Base-by-base conservation (phyloP, 2,797 vertebrate species). In the Crenichthys baileyi region DNA sequence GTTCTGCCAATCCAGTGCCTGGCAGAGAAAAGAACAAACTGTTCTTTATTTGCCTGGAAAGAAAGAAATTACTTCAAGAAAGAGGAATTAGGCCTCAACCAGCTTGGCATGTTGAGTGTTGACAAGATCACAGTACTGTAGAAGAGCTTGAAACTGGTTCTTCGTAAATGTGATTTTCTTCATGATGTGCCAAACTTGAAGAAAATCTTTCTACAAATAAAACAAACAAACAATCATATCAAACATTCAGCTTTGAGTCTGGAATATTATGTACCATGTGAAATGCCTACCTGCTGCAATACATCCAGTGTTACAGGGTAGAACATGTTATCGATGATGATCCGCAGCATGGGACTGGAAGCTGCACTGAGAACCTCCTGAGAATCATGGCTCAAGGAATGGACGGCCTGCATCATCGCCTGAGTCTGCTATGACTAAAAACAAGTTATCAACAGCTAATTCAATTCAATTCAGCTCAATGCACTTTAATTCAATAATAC, bases 151-250 rank as follows among this genome's bases (percentile, higher is more conserved):
- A 94, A 99, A 99, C 93, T 99, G 98, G 94, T 99, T 99, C 94
- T 99, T 99, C 96, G 98, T 99, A 92, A 99, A 99, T 50, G 98
- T 99, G 94, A 99, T 99, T 93, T 99, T 99, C 96, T 99, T 99
- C 96, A 99, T 95, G 75, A 99, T 81, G 98, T 97, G 91, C 98
- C 98, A 93, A 99, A 99, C 90, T 99, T 99, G 79, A 98, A 99
- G 92, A 99, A 99, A 93, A 99, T 99, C 98, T 99, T 94, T 83
- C n/a, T 82, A 82, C 75, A 75, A 3, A 76, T 7, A 63, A 56
- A 0, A 73, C 24, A 29, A 48, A 41, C 12, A 36, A 16, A 13
- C 78, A 77, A 72, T 5, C 4, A 79, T 3, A 76, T 39, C 0
- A 36, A 0, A 55, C 5, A 24, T 26, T 46, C 0, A 41, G 56